These are phyloP conservation scores for Xanthorhoe spadicearia DNA, from an alignment of 2,888 invertebrate species.

Conservation along the genomic window DNA sequence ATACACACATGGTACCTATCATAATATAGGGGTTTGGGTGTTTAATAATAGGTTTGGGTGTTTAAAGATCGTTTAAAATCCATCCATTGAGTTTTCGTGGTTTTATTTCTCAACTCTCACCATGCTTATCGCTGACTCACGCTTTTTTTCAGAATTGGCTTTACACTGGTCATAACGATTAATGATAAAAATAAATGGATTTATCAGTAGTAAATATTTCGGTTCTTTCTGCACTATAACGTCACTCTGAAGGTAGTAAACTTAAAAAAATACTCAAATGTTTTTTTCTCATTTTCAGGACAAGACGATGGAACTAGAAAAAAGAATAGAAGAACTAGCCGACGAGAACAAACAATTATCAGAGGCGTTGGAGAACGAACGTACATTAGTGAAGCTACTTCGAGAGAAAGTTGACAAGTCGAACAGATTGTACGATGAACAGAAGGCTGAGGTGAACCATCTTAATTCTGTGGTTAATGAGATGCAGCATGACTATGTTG, in stretches of 20 bases:
- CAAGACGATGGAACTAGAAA: conserved; percentile 70
- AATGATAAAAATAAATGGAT: neutral
- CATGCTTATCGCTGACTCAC: conserved; percentile 11
- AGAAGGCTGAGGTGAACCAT: conserved; percentile 77
- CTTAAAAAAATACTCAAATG: neutral
- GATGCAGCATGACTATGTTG: conserved; percentile 74
- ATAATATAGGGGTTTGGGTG: no score
- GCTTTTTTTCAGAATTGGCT: conserved; percentile 4
- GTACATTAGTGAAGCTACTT: conserved; percentile 79
- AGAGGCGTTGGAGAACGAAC: conserved; percentile 82
- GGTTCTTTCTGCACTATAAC: no score
- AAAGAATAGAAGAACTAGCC: conserved; percentile 74
- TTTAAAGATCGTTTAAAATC: no score
- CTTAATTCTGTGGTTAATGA: conserved; percentile 72
- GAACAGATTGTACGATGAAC: conserved; percentile 77
- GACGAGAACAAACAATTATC: conserved; percentile 79
- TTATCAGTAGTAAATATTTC: neutral
- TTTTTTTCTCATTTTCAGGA: conserved; percentile 56
- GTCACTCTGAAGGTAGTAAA: neutral
- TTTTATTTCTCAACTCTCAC: neutral
- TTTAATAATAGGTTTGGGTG: neutral
- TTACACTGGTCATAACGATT: neutral
- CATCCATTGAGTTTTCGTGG: no score
- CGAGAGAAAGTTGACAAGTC: conserved; percentile 80
- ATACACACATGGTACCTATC: no score